phyloP scores from a whole-genome alignment of 2,888 invertebrate species.

The Agrilus biguttatus region DNA sequence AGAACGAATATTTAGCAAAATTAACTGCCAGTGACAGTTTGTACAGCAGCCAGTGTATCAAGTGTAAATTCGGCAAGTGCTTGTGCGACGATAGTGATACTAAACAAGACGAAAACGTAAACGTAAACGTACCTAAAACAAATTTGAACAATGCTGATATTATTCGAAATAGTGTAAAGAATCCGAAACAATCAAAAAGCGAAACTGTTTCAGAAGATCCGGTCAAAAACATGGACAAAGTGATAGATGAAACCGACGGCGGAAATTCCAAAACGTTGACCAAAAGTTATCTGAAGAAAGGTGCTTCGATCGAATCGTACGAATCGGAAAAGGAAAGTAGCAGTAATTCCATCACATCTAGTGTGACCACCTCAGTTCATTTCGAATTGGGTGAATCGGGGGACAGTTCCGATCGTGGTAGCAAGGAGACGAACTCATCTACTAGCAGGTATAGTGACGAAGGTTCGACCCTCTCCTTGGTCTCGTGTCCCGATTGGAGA shows the following conservation, averaged over 20 bases:
- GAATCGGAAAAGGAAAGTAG: constrained; percentile 36
- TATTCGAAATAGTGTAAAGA: neutral
- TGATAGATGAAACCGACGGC: constrained; percentile 15
- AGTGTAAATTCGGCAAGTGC: constrained; percentile 37
- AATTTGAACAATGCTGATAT: constrained; percentile 22
- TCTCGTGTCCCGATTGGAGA: constrained; percentile 49
- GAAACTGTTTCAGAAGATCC: constrained; percentile 14
- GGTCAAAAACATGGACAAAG: constrained; percentile 11
- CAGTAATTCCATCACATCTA: constrained; percentile 41
- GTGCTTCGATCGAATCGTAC: constrained; percentile 25
- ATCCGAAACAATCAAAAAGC: constrained; percentile 7
- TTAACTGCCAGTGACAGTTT: constrained; percentile 35
- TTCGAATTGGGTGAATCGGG: constrained; percentile 54
- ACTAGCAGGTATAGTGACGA: constrained; percentile 37
- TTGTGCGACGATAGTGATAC: constrained; percentile 14
- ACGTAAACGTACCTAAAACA: constrained; percentile 34
- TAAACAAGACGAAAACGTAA: constrained; percentile 26
- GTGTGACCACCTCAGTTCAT: constrained; percentile 43
- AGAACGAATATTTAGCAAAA: constrained; percentile 41
- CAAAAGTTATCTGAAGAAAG: constrained; percentile 17
- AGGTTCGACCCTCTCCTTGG: constrained; percentile 48
- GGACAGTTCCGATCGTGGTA: constrained; percentile 42
- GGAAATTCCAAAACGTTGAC: constrained; percentile 29
- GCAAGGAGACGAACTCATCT: constrained; percentile 34
- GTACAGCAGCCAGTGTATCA: constrained; percentile 22